A percentile compares a stretch with the other conserved stretches of the same genome.
Conservation (phyloP, 2,113 vertebrate genomes). For the Myotis lucifugus region DNA sequence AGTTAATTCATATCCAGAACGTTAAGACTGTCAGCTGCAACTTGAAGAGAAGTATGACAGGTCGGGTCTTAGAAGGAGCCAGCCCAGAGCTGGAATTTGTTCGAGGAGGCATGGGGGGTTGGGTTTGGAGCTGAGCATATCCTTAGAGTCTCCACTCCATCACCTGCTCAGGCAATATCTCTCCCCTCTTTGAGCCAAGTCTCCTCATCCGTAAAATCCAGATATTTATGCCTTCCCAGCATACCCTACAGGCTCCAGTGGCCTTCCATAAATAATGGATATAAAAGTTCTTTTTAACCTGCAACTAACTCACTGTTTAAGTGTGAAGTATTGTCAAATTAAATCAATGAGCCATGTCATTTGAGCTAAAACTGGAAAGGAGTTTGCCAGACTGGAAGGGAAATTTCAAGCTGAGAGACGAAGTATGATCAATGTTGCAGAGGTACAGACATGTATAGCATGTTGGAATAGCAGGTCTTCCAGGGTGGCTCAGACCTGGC, state of each 20-base stretch:
- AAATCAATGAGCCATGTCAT: neutral
- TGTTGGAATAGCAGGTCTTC: neutral
- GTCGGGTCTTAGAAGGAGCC: neutral
- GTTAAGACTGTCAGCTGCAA: slow-evolving; percentile 32
- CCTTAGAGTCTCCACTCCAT: neutral
- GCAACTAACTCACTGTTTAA: neutral
- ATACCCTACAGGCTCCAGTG: neutral
- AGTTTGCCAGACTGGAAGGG: neutral
- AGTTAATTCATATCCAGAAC: slow-evolving; percentile 45
- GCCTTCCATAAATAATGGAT: neutral
- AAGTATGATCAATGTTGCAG: neutral
- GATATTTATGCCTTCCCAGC: neutral
- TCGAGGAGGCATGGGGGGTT: neutral
- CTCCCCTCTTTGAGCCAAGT: neutral
- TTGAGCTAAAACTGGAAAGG: neutral
- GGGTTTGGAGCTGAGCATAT: neutral
- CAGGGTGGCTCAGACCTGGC: neutral
- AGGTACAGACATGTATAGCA: too few relatives aligned
- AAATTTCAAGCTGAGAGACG: neutral
- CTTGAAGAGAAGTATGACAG: neutral
- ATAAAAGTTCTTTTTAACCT: slow-evolving; percentile 19
- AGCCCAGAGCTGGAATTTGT: neutral
- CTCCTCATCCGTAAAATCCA: neutral
- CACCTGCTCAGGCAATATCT: neutral
- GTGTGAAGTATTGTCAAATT: neutral